Percentiles rank a stretch among this genome's conserved stretches.
Evolutionary conservation across 2,113 vertebrate species (phyloP).

Genomic region (Periophthalmus modestus): DNA sequence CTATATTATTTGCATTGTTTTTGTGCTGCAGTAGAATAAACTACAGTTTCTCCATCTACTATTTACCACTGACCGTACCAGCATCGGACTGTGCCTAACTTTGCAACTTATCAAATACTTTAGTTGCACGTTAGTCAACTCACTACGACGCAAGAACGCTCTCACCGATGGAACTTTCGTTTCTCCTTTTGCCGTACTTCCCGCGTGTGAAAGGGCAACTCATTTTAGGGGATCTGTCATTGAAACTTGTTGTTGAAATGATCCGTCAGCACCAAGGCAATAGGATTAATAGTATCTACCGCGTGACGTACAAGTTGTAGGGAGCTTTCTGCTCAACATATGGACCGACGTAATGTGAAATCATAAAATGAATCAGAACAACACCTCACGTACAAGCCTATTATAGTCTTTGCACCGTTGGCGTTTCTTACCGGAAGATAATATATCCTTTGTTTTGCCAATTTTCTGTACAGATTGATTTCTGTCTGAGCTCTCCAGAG

Average conservation of each 20-base stretch:
- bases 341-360: slow-evolving; percentile 4
- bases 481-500: background rate
- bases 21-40: background rate
- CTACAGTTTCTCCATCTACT: too few relatives aligned
- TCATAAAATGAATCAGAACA: slow-evolving; percentile 15
- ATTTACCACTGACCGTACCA: too few relatives aligned
- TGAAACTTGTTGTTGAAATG: slow-evolving; percentile 35
- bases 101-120: too few relatives aligned
- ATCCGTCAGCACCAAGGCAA: slow-evolving; percentile 7
- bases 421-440: background rate
- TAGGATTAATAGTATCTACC: slow-evolving; percentile 13
- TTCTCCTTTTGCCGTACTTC: slow-evolving; percentile 67
- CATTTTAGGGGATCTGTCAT: slow-evolving; percentile 86
- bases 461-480: background rate
- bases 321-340: slow-evolving; percentile 19
- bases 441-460: background rate
- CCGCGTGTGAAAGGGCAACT: slow-evolving; percentile 75
- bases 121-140: slow-evolving; percentile 45
- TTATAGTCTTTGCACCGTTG: background rate
- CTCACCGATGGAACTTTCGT: slow-evolving; percentile 41
- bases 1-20: too few relatives aligned
- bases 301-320: slow-evolving; percentile 13
- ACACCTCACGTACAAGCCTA: background rate
- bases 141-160: slow-evolving; percentile 53
- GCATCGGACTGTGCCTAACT: background rate